Percentiles rank a stretch among this genome's conserved stretches.
Conservation (phyloP, 2,113 vertebrate species). For the Nothocercus nigrocapillus region DNA sequence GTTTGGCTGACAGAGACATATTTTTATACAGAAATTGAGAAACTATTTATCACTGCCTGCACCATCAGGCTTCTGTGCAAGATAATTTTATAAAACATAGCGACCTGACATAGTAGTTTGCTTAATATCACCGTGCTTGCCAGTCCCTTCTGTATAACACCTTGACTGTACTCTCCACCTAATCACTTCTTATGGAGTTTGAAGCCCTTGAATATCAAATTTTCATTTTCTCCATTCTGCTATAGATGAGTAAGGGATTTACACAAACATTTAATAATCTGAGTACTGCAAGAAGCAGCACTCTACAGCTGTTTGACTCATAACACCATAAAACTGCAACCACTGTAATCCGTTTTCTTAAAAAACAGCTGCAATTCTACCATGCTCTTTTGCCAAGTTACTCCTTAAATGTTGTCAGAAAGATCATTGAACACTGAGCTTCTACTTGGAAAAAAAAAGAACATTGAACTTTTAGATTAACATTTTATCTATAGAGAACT, state of each 20-base stretch:
- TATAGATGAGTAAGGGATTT: neutral
- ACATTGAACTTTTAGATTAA: neutral
- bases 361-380: neutral
- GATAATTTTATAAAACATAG: accelerated
- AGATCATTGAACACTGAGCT: neutral
- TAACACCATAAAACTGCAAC: neutral
- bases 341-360: neutral
- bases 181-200: neutral
- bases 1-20: neutral
- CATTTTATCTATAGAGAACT: neutral
- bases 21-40: neutral
- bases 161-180: neutral
- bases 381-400: neutral
- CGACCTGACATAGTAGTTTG: neutral
- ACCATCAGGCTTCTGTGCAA: neutral
- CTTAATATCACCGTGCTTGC: neutral
- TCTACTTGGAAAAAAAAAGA: neutral
- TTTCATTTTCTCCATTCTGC: neutral
- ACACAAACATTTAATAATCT: neutral
- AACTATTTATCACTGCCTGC: neutral
- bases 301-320: neutral
- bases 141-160: neutral
- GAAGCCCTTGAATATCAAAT: neutral
- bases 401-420: neutral
- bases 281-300: neutral